Evolutionary conservation across 1,140 invertebrate genomes (phyloP).

Genomic region (Spodoptera frugiperda): DNA sequence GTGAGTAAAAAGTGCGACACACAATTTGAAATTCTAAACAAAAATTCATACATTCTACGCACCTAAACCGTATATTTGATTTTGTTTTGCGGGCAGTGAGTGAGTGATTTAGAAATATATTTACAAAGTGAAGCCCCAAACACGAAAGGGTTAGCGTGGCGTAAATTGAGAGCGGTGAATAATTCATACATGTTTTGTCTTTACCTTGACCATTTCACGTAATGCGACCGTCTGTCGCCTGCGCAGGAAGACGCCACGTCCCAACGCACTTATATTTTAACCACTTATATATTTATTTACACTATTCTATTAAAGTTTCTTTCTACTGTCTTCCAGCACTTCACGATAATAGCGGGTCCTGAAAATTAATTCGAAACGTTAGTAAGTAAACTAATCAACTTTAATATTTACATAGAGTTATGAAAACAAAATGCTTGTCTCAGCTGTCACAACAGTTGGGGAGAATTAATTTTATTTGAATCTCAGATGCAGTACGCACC

Average conservation of each 20-base stretch:
- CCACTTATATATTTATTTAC: conserved; percentile 69
- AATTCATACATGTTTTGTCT: conserved; percentile 78
- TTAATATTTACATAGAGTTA: conserved; percentile 40
- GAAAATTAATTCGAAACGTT: conserved; percentile 78
- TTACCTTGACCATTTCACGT: conserved; percentile 86
- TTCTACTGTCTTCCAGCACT: conserved; percentile 73
- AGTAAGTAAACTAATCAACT: conserved; percentile 53
- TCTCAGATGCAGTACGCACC: conserved; percentile 25
- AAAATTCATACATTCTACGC: conserved; percentile 56
- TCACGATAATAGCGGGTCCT: conserved; percentile 80
- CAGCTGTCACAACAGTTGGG: conserved; percentile 35
- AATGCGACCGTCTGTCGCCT: conserved; percentile 71
- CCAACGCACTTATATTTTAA: conserved; percentile 71
- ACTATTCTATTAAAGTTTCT: conserved; percentile 71
- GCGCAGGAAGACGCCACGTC: conserved; percentile 66
- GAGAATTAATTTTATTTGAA: conserved; percentile 38
- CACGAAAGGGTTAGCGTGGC: conserved; percentile 80
- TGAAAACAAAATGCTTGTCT: conserved; percentile 36
- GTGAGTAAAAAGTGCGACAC: conserved; percentile 56
- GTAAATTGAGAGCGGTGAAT: conserved; percentile 76
- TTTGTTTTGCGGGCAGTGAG: conserved; percentile 58
- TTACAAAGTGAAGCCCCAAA: conserved; percentile 81
- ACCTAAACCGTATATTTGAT: conserved; percentile 56
- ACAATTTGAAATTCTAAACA: conserved; percentile 62
- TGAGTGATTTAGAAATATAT: conserved; percentile 80